Percentiles rank a stretch among this genome's conserved stretches.
phyloP scores from a whole-genome alignment of 2,888 invertebrate genomes.

The Limnephilus lunatus region DNA sequence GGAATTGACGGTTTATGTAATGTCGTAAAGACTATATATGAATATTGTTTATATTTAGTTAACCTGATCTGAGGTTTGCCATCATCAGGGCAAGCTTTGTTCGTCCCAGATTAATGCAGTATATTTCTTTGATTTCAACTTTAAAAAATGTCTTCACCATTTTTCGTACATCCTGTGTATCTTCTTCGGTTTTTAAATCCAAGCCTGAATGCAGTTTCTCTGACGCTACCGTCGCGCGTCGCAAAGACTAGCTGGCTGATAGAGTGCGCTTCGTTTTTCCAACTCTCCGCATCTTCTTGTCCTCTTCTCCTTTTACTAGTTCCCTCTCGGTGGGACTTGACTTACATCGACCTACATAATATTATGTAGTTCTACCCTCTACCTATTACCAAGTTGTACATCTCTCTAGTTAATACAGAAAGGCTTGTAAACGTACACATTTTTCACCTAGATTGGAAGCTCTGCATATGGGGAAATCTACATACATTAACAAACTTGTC shows the following conservation, averaged over 20 bases:
- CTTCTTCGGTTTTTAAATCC: not conserved
- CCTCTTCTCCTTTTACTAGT: not conserved
- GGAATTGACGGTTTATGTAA: too few species aligned
- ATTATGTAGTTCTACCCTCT: not conserved
- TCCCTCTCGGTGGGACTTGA: not conserved
- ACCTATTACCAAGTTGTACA: not conserved
- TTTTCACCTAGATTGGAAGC: not conserved
- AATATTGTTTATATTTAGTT: too few species aligned
- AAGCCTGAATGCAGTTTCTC: conserved; percentile 56
- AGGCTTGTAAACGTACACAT: not conserved
- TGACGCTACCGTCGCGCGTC: conserved; percentile 47
- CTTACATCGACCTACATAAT: too few species aligned
- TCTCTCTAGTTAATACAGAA: not conserved
- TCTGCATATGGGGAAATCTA: not conserved
- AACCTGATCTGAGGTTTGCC: too few species aligned
- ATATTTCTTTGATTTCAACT: not conserved
- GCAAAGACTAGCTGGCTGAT: conserved; percentile 45
- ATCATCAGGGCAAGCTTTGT: not conserved
- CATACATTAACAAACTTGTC: not conserved
- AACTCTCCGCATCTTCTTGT: not conserved
- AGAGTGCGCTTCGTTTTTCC: conserved; percentile 30
- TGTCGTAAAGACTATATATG: too few species aligned
- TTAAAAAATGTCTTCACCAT: not conserved
- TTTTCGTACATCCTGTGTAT: not conserved
- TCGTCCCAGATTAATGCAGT: not conserved